Evolutionary conservation across 2,888 invertebrate genomes (phyloP).

Genomic region (Bhutanitis thaidina): DNA sequence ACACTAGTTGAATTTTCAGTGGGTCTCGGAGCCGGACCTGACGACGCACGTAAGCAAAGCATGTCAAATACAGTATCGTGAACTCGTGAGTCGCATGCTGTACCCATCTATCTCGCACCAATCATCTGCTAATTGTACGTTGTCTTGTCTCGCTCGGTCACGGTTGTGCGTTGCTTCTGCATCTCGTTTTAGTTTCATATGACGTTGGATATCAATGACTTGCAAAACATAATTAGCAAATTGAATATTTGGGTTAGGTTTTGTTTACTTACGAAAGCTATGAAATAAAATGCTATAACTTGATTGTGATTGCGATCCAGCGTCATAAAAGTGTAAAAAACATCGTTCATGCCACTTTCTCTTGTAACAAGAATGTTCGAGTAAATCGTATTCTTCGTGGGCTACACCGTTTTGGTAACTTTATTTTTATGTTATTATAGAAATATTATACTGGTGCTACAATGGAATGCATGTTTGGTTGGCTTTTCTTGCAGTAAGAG

Average conservation of each 20-base stretch:
- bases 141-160: slow-evolving; percentile 48
- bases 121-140: slow-evolving; percentile 51
- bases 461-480: slow-evolving; percentile 25
- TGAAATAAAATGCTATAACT: too few relatives aligned
- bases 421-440: slow-evolving; percentile 1
- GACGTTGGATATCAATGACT: slow-evolving; percentile 24
- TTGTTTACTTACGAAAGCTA: too few relatives aligned
- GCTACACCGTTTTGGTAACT: neutral
- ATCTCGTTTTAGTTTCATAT: slow-evolving; percentile 22
- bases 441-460: neutral
- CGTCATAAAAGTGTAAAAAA: slow-evolving; percentile 2
- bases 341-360: slow-evolving; percentile 10
- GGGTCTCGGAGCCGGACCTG: slow-evolving; percentile 74
- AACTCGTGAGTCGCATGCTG: slow-evolving; percentile 73
- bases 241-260: too few relatives aligned
- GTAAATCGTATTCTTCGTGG: neutral
- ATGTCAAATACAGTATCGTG: slow-evolving; percentile 57
- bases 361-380: slow-evolving; percentile 11
- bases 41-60: slow-evolving; percentile 72
- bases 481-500: slow-evolving; percentile 22
- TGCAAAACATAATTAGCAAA: too few relatives aligned
- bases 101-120: slow-evolving; percentile 57
- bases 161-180: slow-evolving; percentile 24
- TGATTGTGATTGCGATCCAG: slow-evolving; percentile 2
- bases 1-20: slow-evolving; percentile 74